Base-by-base conservation (phyloP, 2,113 vertebrate species). In the Bambusicola thoracicus region DNA sequence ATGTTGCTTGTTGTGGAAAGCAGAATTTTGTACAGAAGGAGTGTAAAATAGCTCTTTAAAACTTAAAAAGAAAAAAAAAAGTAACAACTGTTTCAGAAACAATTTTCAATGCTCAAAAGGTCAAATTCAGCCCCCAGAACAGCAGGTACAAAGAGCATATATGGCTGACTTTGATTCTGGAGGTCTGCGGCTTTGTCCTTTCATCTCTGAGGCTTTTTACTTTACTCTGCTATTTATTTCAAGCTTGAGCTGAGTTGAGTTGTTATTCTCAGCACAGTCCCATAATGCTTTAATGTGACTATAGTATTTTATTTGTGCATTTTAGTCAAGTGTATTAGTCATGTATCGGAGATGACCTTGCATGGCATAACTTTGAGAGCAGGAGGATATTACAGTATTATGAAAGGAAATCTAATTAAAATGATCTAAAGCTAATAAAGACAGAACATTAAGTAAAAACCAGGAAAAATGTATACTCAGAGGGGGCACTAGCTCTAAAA, bases 361-460 rank as follows among this genome's bases (percentile, higher is more conserved):
- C 66, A 92, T 85, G 67, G 67, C 72, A 65, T 90, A 93, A 91
- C 12, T 30, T 38, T 84, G 15, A 84, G 80, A 92, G 67, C 4
- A 87, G 44, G 66, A 78, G 66, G 93, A 51, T 75, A 73, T 81
- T 70, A 81, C 9, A 62, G 7, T 63, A 70, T 63, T 88, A 61
- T 76, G 62, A 90, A 89, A 92, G 44, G 56, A 92, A 95, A 96
- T 87, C 21, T 73, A 90, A 97, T 94, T 94, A 95, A 93, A 94
- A 95, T 81, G 7, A 86, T 87, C 69, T 59, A 80, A 83, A 85
- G 29, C 59, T 94, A 93, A 92, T 91, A 91, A 92, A 96, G 87
- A 61, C 43, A 38, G 44, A 89, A 38, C 55, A 67, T 90, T 95
- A 92, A 77, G 63, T 69, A 89, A 77, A 87, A 97, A 76, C 29